Evolutionary conservation across 2,797 vertebrate species (phyloP), one percentile per base, ranked within the genome.

Genomic region (Lagocephalus sceleratus): DNA sequence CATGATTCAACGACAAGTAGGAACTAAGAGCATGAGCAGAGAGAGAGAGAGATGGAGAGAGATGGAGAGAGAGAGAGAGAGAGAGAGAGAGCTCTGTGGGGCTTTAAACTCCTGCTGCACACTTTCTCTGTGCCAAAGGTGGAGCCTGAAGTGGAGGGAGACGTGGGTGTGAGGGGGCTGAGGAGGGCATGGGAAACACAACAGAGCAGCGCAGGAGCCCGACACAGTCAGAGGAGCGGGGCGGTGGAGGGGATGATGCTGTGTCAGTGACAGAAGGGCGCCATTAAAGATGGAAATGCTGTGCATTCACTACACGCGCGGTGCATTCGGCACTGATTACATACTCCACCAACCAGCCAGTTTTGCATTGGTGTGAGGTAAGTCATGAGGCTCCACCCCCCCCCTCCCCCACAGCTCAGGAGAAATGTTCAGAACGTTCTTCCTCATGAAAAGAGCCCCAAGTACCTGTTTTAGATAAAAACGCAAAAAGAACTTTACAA

Each of bases 171-270:
- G 78, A 81, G 68, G 71, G 54, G 62, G 51, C 55, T 68, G 60
- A 40, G 29, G 51, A 73, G 75, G 68, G 64, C 69, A 79, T 72
- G 71, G 59, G 69, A 76, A 78, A 79, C 44, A 75, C 77, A 82
- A 44, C 60, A 65, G 46, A 67, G 57, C 20, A 23, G 47, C 16
- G 50, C 19, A 48, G 62, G 57, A 74, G 56, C 22, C 46, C 60
- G 29, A 47, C 38, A 45, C 51, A 49, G 42, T 51, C 48, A 71
- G 57, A 61, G 52, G n/a, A n/a, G 42, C 20, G 56, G 42, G 20
- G 11, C 35, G 47, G 39, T 19, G 25, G n/a, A 20, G 8, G 51
- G 63, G 57, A 68, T 55, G 63, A 62, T 39, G 43, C 25, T 32
- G 63, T 76, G 60, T 66, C 16, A 62, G 66, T 69, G 66, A 32